Conservation (phyloP, 2,113 vertebrate species). For the Bucco capensis region DNA sequence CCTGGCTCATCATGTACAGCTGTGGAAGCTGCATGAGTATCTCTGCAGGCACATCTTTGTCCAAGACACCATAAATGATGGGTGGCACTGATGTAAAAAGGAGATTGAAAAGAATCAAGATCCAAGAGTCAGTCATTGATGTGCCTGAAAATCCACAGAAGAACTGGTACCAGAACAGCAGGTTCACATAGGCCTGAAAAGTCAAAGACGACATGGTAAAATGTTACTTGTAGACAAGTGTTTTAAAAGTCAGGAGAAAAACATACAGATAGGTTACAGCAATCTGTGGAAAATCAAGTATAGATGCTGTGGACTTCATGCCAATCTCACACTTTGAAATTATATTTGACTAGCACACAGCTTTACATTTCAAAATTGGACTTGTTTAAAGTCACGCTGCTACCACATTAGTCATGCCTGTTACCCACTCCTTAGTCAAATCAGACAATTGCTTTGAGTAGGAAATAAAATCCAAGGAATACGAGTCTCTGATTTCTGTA, state of each 20-base stretch:
- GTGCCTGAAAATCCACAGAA: slow-evolving; percentile 84
- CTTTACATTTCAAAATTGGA: neutral
- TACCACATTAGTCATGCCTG: neutral
- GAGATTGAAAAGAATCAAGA: slow-evolving; percentile 83
- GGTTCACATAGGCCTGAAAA: slow-evolving; percentile 77
- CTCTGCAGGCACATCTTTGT: slow-evolving; percentile 77
- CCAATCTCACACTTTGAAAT: neutral
- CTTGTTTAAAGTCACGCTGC: slow-evolving; percentile 8
- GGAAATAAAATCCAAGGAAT: neutral
- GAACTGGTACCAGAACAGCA: slow-evolving; percentile 85
- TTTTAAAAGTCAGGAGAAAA: neutral
- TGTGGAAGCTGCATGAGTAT: slow-evolving; percentile 73
- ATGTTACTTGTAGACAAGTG: neutral
- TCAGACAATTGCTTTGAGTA: slow-evolving; percentile 9
- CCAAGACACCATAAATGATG: slow-evolving; percentile 77
- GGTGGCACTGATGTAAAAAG: slow-evolving; percentile 80
- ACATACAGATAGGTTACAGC: neutral
- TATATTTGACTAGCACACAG: neutral
- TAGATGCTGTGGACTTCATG: neutral
- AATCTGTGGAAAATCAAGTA: neutral
- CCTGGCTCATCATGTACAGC: slow-evolving; percentile 72
- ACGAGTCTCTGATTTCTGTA: neutral
- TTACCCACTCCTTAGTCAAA: slow-evolving; percentile 24
- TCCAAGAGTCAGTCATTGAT: slow-evolving; percentile 82
- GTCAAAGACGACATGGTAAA: neutral